A percentile compares a stretch with the other conserved stretches of the same genome.
These are phyloP conservation scores for Pandemis heparana DNA, from an alignment of 2,888 invertebrate species.

Conservation along the genomic window DNA sequence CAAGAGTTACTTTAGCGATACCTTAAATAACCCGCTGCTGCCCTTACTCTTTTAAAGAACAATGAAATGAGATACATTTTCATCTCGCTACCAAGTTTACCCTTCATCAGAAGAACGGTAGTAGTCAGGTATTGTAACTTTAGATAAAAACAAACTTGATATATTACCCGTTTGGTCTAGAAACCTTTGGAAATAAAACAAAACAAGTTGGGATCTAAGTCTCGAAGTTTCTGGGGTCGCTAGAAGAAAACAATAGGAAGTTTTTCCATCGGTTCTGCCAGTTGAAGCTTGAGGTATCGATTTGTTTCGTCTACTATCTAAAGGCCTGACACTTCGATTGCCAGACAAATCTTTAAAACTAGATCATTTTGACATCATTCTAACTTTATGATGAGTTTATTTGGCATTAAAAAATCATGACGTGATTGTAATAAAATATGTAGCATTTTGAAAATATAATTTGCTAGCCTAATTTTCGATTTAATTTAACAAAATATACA, in stretches of 20 bases:
- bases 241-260: conserved; percentile 28
- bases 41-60: too few species aligned
- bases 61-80: not conserved
- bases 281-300: conserved; percentile 25
- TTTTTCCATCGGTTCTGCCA: conserved; percentile 30
- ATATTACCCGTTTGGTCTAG: conserved; percentile 17
- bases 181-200: conserved; percentile 31
- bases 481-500: too few species aligned
- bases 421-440: too few species aligned
- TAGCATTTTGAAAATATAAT: too few species aligned
- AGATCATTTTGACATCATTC: not conserved
- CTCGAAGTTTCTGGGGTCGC: conserved; percentile 30
- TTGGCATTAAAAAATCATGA: too few species aligned
- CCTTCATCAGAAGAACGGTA: not conserved
- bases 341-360: conserved; percentile 12
- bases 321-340: conserved; percentile 13
- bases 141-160: conserved; percentile 11
- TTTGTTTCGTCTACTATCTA: conserved; percentile 11
- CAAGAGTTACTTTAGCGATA: too few species aligned
- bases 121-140: not conserved
- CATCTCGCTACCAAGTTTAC: not conserved
- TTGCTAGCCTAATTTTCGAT: too few species aligned
- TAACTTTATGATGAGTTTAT: not conserved
- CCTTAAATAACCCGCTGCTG: too few species aligned
- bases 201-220: conserved; percentile 20